Conservation (phyloP, 2,797 vertebrate genomes). For the Alauda arvensis region DNA sequence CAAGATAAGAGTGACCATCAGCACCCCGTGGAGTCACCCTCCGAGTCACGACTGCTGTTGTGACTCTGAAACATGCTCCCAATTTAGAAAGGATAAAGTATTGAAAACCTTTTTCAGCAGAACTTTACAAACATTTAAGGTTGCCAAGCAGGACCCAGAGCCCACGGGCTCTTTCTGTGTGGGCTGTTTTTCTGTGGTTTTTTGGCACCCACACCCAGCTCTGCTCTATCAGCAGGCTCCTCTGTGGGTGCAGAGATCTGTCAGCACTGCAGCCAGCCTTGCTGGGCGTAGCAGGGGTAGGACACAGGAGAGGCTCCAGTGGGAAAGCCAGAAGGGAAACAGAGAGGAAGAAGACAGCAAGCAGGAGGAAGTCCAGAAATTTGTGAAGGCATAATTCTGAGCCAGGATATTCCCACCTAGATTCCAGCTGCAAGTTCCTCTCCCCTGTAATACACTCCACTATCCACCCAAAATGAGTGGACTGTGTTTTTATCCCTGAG, state of each 20-base stretch:
- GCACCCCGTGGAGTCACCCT: neutral
- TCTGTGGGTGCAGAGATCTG: neutral
- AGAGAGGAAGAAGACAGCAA: neutral
- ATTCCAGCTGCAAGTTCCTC: neutral
- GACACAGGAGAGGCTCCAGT: neutral
- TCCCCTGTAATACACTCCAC: neutral
- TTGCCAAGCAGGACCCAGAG: neutral
- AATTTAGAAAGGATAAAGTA: neutral
- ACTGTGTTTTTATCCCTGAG: neutral
- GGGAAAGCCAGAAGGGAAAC: neutral
- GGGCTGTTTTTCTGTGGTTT: slow-evolving; percentile 5
- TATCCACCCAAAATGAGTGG: neutral
- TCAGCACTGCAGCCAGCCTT: neutral
- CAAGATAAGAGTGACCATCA: neutral
- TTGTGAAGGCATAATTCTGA: neutral
- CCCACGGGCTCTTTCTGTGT: neutral
- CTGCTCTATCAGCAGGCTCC: neutral
- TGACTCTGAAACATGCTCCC: neutral
- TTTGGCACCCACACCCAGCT: neutral
- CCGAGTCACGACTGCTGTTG: fast-evolving
- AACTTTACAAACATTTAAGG: neutral
- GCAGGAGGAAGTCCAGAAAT: neutral
- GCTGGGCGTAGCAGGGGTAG: neutral
- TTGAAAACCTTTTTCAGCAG: neutral
- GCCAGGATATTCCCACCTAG: neutral